Percentiles rank a stretch among this genome's conserved stretches.
Conservation (phyloP, 2,113 vertebrate species). For the Cololabis saira region DNA sequence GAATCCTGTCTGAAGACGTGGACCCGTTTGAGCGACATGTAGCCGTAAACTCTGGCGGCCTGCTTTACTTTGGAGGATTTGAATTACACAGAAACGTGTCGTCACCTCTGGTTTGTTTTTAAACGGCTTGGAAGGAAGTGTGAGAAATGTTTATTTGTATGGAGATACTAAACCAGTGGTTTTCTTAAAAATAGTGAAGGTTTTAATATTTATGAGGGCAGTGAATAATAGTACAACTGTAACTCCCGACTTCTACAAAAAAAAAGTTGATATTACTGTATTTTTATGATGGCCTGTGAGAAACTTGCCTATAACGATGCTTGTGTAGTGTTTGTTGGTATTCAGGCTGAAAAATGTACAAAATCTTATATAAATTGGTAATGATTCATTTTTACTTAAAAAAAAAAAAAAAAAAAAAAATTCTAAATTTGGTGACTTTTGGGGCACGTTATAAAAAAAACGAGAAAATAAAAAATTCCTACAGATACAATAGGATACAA, state of each 20-base stretch:
- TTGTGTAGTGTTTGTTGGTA: not conserved
- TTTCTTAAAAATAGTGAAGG: constrained; percentile 83
- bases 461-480: no score
- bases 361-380: no score
- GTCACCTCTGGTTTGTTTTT: constrained; percentile 85
- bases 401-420: no score
- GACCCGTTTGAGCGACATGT: constrained; percentile 85
- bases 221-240: constrained; percentile 43
- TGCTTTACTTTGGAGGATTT: constrained; percentile 88
- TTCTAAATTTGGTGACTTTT: no score
- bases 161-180: constrained; percentile 80
- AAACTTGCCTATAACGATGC: not conserved
- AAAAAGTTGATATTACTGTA: not conserved
- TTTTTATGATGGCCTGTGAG: not conserved
- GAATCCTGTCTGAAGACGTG: constrained; percentile 82
- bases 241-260: not conserved
- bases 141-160: constrained; percentile 86
- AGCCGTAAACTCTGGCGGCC: constrained; percentile 84
- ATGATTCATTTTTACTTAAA: no score
- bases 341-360: not conserved
- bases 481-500: no score
- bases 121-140: constrained; percentile 82
- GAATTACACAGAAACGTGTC: constrained; percentile 80
- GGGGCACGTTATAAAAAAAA: no score
- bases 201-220: constrained; percentile 84